These are phyloP conservation scores for Clarias platycephalus DNA, from an alignment of 2,797 vertebrate species.

Conservation along the genomic window DNA sequence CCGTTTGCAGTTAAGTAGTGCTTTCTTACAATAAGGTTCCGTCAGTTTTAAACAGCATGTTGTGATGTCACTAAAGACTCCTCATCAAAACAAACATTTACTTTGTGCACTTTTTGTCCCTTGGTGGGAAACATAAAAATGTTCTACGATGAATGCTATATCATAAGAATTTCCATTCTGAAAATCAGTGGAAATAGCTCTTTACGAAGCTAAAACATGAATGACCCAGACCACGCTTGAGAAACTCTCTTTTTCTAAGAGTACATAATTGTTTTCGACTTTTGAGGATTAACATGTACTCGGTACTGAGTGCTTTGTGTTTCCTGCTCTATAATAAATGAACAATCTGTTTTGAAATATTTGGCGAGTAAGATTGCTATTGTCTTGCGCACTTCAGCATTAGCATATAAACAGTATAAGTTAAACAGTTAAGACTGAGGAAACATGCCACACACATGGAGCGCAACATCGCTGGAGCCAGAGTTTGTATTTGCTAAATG, in stretches of 20 bases:
- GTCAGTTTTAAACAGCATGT: not conserved
- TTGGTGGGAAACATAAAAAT: not conserved
- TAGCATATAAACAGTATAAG: constrained; percentile 21
- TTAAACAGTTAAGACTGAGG: constrained; percentile 34
- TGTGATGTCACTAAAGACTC: not conserved
- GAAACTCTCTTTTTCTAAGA: not conserved
- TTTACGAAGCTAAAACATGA: not conserved
- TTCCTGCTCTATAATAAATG: constrained; percentile 41
- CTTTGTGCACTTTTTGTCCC: not conserved
- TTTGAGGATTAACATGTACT: constrained; percentile 3
- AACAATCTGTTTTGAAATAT: constrained; percentile 51
- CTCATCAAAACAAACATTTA: not conserved
- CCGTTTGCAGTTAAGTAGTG: not conserved
- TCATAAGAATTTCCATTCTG: not conserved
- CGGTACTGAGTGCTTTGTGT: not conserved
- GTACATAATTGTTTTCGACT: not conserved
- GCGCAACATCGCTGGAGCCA: constrained; percentile 1
- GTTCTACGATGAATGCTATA: not conserved
- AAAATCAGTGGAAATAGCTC: not conserved
- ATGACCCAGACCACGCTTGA: not conserved
- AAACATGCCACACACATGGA: constrained; percentile 31
- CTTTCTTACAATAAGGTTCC: not conserved
- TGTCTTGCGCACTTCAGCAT: constrained; percentile 4
- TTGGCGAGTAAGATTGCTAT: constrained; percentile 37
- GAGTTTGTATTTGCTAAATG: constrained; percentile 6